Base-by-base conservation (phyloP, 2,888 invertebrate species). In the Peribatodes rhomboidaria region DNA sequence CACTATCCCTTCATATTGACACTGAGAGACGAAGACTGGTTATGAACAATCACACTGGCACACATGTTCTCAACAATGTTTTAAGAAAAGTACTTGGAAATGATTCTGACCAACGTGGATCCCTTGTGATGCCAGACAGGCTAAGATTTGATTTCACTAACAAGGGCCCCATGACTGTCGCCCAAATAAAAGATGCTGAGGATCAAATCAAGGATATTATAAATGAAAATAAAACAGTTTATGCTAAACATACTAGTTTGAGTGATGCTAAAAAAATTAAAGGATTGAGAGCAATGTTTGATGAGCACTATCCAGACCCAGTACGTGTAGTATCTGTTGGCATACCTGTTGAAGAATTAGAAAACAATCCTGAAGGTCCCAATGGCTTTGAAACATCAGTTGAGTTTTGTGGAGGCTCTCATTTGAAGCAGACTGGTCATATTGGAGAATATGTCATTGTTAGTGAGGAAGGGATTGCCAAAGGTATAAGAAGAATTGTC, bases 31-130 rank as follows among this genome's bases (percentile, higher is more conserved):
- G 99, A 77, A 95, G 97, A 78, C 93, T 97, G 33, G 95, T 99
- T n/a, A 99, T 99, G 99, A 98, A 97, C 85, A 99, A 99, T 92
- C 99, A 99, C 90, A 97, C 99, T 44, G 99, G 98, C 20, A 99
- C 99, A 0, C 99, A 99, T 88, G 96, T 99, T 44, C 94, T 99
- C 13, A 99, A 99, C 93, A 98, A 97, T 90, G 98, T 98, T 20
- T 93, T 99, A 64, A 94, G 99, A 63, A 96, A 96, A 85, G 98
- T 99, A 22, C 94, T 99, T 42, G 97, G 98, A 11, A 96, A 96
- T 72, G 98, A 98, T 75, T 97, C 98, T 11, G 99, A 99, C 86
- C 99, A 99, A 89, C 96, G 97, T 81, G 99, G 99, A 33, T 99
- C 99, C 0, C 94, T 99, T 37, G 99, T 99, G 0, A 98, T 99